Evolutionary conservation across 2,797 vertebrate species (phyloP).

Genomic region (Cheirogaleus major): DNA sequence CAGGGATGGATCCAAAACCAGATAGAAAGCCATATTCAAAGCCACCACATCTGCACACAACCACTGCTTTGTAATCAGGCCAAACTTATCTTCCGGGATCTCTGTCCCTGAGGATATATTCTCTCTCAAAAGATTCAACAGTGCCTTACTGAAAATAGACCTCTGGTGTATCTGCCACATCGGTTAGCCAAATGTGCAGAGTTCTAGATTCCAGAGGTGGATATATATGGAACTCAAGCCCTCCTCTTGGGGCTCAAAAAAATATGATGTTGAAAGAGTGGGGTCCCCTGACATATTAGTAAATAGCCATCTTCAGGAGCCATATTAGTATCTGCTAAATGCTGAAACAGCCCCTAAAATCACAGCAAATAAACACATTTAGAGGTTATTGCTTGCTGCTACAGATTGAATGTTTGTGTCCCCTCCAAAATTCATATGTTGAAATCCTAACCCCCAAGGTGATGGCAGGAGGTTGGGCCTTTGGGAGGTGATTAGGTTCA

Average conservation of each 20-base stretch:
- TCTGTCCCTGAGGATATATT: background rate
- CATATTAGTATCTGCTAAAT: background rate
- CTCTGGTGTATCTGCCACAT: background rate
- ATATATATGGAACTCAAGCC: background rate
- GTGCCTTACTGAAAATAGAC: background rate
- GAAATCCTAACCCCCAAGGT: background rate
- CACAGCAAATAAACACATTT: background rate
- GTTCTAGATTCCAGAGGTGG: background rate
- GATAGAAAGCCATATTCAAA: background rate
- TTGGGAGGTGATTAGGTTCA: background rate
- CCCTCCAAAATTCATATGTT: background rate
- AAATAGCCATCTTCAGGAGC: background rate
- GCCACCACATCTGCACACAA: background rate
- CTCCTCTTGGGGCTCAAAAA: background rate
- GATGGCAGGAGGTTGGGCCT: background rate
- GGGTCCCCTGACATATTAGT: background rate
- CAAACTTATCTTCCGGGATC: background rate
- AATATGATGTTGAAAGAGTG: background rate
- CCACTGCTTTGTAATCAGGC: background rate
- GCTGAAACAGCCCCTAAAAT: background rate
- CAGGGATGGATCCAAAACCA: background rate
- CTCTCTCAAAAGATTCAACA: background rate
- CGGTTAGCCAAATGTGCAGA: background rate
- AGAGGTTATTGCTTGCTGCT: background rate
- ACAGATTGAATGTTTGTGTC: background rate